Evolutionary conservation across 2,797 vertebrate species (phyloP).

Genomic region (Gallinago nigripennis): DNA sequence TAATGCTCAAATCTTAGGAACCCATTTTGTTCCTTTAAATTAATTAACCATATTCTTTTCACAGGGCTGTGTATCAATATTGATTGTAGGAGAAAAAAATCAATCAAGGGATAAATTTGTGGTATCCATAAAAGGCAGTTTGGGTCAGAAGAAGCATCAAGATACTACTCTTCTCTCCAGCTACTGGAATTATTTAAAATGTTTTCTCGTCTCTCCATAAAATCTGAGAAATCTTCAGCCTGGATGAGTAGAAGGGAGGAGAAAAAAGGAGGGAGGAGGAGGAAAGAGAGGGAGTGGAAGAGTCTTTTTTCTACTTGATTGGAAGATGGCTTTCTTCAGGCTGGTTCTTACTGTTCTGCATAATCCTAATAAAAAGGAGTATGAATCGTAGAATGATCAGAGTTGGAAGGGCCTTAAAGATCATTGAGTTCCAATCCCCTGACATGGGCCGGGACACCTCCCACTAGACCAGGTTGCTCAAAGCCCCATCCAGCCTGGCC

Average conservation of each 20-base stretch:
- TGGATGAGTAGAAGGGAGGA: background rate
- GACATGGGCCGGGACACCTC: too few relatives aligned
- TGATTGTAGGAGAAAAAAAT: background rate
- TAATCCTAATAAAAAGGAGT: background rate
- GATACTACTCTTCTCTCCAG: background rate
- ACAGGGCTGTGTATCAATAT: background rate
- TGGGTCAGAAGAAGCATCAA: background rate
- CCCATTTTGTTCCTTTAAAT: background rate
- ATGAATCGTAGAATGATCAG: background rate
- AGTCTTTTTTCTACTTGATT: background rate
- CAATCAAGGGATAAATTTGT: background rate
- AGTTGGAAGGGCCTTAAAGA: too few relatives aligned
- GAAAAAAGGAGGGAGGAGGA: background rate
- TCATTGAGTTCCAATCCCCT: too few relatives aligned
- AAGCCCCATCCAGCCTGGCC: too few relatives aligned
- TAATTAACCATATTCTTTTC: background rate
- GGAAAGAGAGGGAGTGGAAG: background rate
- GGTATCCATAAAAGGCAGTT: background rate
- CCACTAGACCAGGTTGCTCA: too few relatives aligned
- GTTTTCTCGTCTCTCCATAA: background rate
- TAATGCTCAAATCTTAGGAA: background rate
- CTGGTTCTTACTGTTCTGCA: background rate
- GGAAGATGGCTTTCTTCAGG: background rate
- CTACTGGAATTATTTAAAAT: background rate
- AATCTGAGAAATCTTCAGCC: background rate